These are phyloP conservation scores for Dendrocopos noguchii DNA, from an alignment of 2,113 vertebrate genomes.

Conservation along the genomic window DNA sequence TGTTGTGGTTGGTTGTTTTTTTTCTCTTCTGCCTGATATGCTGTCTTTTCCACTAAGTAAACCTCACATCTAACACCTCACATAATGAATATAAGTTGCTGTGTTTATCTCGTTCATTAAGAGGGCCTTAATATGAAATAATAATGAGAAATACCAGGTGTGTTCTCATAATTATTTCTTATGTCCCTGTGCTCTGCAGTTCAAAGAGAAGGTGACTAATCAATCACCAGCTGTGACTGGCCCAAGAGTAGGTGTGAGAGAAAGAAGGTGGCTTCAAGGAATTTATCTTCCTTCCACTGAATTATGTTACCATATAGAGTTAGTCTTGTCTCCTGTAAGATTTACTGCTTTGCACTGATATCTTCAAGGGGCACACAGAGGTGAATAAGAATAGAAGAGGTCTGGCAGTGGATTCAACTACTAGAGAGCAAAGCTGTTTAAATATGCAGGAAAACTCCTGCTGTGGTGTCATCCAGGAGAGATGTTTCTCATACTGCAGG, in stretches of 20 bases:
- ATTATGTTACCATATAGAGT: slow-evolving; percentile 28
- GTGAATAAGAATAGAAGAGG: not conserved
- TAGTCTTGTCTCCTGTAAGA: slow-evolving; percentile 3
- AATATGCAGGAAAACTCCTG: not conserved
- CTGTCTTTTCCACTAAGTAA: not conserved
- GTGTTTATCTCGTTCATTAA: slow-evolving; percentile 35
- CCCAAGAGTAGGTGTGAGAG: not conserved
- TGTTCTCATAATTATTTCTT: not conserved
- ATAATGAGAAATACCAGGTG: not conserved
- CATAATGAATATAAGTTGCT: slow-evolving; percentile 15
- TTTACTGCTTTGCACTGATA: not conserved
- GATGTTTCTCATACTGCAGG: not conserved
- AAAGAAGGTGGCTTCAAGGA: not conserved
- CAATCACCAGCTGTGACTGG: not conserved
- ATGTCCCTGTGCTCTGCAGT: not conserved
- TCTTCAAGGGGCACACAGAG: not conserved
- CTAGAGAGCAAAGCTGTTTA: not conserved
- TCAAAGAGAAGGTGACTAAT: slow-evolving; percentile 21
- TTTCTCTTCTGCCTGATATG: not conserved
- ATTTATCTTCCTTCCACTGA: slow-evolving; percentile 47
- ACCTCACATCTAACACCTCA: not conserved
- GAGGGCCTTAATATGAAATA: not conserved
- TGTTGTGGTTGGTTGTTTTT: not conserved
- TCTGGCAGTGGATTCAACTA: not conserved
- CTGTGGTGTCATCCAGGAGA: not conserved